A percentile compares a stretch with the other conserved stretches of the same genome.
Conservation (phyloP, 1,140 invertebrate genomes). For the Chrysomallon squamiferum region DNA sequence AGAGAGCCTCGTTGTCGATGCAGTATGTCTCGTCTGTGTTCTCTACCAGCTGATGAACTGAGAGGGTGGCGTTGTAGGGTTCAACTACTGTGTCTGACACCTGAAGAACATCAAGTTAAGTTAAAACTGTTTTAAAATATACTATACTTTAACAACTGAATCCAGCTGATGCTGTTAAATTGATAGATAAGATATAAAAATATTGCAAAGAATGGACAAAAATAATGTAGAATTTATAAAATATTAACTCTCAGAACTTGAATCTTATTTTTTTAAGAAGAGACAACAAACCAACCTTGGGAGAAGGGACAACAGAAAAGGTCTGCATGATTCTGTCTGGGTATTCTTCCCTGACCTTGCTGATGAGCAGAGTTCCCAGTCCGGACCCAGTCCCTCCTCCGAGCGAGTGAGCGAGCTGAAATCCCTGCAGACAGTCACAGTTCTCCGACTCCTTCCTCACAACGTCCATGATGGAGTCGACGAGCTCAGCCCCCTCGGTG, state of each 20-base stretch:
- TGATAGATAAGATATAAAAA: too few relatives aligned
- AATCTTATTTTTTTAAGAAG: too few relatives aligned
- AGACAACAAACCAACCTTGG: slow-evolving; percentile 72
- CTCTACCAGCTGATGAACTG: slow-evolving; percentile 61
- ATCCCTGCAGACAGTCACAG: slow-evolving; percentile 78
- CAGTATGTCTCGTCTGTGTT: slow-evolving; percentile 67
- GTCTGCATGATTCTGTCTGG: slow-evolving; percentile 92
- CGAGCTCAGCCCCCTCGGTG: slow-evolving; percentile 85
- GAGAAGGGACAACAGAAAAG: slow-evolving; percentile 89
- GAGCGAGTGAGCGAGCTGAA: slow-evolving; percentile 75
- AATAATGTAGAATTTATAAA: too few relatives aligned
- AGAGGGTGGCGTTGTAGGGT: slow-evolving; percentile 64
- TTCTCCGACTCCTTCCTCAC: slow-evolving; percentile 83
- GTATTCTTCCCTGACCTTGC: slow-evolving; percentile 70
- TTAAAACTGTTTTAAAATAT: too few relatives aligned
- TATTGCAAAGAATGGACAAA: too few relatives aligned
- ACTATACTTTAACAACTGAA: too few relatives aligned
- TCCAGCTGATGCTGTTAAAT: too few relatives aligned
- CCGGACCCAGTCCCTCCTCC: slow-evolving; percentile 65
- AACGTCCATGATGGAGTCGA: slow-evolving; percentile 81
- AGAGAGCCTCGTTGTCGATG: slow-evolving; percentile 83
- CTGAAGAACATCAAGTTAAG: slow-evolving; percentile 23
- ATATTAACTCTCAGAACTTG: too few relatives aligned
- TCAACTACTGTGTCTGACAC: slow-evolving; percentile 63
- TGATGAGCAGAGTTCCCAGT: slow-evolving; percentile 69